Evolutionary conservation across 64 coral and sea anemone species (phyloP), one percentile per base, ranked within the genome.

Genomic region (Cladopsammia gracilis): DNA sequence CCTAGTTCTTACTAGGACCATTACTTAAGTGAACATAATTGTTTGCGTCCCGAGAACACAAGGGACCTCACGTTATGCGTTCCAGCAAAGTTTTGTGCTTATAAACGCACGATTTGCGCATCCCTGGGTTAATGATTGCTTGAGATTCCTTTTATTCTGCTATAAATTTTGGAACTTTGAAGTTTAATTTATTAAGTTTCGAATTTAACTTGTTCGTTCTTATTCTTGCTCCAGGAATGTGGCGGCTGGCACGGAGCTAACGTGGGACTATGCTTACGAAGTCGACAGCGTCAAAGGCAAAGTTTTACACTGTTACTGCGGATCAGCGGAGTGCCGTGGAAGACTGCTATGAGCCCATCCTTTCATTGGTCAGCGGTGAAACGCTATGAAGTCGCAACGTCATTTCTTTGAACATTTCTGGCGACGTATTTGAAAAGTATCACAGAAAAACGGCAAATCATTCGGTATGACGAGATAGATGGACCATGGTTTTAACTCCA

Each of bases 221-320:
- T 5, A 10, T 58, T 62, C 24, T 18, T 23, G 26, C 62, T 71
- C 19, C 77, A 98, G 96, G 23, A 98, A 98, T 45, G 95, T 98
- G 23, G 23, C 89, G 2, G 96, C 96, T 34, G 93, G 93, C 20
- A 84, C 87, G 19, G 93, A 95, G 58, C 26, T 95, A 58, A 91
- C 89, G 20, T 90, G 88, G 88, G 96, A 98, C 76, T 98, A 98
- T 75, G 95, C 95, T 82, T 98, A 98, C 73, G 96, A 98, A 71
- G 94, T 98, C 43, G 96, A 91, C 3, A 98, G 96, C 53, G 96
- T 98, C 34, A 81, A 89, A 56, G 93, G 95, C 50, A 98, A 98
- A 73, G 78, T 89, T 11, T 71, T 98, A 1, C 86, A 94, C 57
- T 98, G 96, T 42, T 94, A 93, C 54, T 98, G 96, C 75, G 96